Percentiles rank a stretch among this genome's conserved stretches.
phyloP scores from a whole-genome alignment of 2,888 invertebrate species.

The Bhutanitis thaidina region DNA sequence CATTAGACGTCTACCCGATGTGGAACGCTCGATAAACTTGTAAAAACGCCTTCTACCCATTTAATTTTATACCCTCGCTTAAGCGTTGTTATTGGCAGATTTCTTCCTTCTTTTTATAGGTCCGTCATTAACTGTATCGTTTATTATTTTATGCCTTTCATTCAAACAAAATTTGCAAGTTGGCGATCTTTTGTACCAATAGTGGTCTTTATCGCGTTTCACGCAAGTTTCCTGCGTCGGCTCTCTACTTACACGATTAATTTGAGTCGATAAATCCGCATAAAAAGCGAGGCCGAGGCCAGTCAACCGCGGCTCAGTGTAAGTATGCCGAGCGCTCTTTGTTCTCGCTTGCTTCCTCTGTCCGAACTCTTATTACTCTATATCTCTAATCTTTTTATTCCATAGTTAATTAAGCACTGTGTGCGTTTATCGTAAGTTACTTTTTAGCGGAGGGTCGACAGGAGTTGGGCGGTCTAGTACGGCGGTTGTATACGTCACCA shows the following conservation, averaged over 20 bases:
- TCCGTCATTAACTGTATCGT: conserved; percentile 67
- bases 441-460: conserved; percentile 44
- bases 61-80: conserved; percentile 76
- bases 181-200: conserved; percentile 46
- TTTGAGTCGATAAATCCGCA: conserved; percentile 78
- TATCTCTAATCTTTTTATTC: conserved; percentile 50
- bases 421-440: conserved; percentile 36
- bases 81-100: conserved; percentile 76
- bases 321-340: conserved; percentile 67
- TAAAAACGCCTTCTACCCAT: conserved; percentile 78
- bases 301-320: conserved; percentile 63
- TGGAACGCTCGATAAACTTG: conserved; percentile 79
- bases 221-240: conserved; percentile 69
- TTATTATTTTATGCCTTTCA: conserved; percentile 60
- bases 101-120: conserved; percentile 64
- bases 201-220: conserved; percentile 66
- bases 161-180: conserved; percentile 41
- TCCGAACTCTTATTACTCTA: conserved; percentile 30
- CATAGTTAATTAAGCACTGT: conserved; percentile 36
- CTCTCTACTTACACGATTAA: conserved; percentile 76
- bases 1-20: conserved; percentile 75
- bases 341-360: conserved; percentile 47
- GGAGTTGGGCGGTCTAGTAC: conserved; percentile 41
- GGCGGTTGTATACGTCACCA: conserved; percentile 49
- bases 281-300: conserved; percentile 70